Conservation (phyloP, 30 jellyfish, hydroid and myxozoan genomes). For the Chrysaora quinquecirrha region DNA sequence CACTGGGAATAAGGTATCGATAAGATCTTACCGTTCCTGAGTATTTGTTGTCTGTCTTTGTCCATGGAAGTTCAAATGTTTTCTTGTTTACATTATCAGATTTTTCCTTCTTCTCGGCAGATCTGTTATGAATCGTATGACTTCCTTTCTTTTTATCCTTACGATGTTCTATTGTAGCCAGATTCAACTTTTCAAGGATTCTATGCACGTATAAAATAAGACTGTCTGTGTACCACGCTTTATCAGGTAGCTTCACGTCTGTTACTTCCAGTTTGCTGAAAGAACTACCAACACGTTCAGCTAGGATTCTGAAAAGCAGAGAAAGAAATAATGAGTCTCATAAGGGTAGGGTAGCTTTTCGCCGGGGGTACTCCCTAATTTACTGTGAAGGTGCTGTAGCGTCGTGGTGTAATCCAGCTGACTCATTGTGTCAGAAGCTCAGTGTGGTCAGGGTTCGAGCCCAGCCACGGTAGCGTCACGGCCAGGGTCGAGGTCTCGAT, state of each 20-base stretch:
- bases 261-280: slow-evolving; percentile 35
- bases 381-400: too few species aligned
- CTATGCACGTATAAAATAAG: slow-evolving; percentile 20
- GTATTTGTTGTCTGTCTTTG: slow-evolving; percentile 35
- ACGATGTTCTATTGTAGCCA: slow-evolving; percentile 7
- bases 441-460: too few species aligned
- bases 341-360: too few species aligned
- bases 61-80: slow-evolving; percentile 42
- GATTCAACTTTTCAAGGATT: slow-evolving; percentile 14
- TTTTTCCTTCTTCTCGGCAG: not conserved
- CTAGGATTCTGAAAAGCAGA: slow-evolving; percentile 28
- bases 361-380: too few species aligned
- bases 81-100: not conserved
- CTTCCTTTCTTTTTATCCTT: not conserved
- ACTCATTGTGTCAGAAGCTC: too few species aligned
- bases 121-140: slow-evolving; percentile 3
- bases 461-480: too few species aligned
- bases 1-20: too few species aligned
- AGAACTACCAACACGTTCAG: slow-evolving; percentile 41
- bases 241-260: slow-evolving; percentile 27
- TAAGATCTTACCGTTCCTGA: slow-evolving; percentile 55
- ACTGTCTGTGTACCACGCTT: slow-evolving; percentile 46
- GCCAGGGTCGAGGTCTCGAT: too few species aligned
- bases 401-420: too few species aligned
- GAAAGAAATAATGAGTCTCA: too few species aligned